Percentiles rank a stretch among this genome's conserved stretches.
Evolutionary conservation across 2,113 vertebrate species (phyloP).

Genomic region (Sarotherodon lohbergeri): DNA sequence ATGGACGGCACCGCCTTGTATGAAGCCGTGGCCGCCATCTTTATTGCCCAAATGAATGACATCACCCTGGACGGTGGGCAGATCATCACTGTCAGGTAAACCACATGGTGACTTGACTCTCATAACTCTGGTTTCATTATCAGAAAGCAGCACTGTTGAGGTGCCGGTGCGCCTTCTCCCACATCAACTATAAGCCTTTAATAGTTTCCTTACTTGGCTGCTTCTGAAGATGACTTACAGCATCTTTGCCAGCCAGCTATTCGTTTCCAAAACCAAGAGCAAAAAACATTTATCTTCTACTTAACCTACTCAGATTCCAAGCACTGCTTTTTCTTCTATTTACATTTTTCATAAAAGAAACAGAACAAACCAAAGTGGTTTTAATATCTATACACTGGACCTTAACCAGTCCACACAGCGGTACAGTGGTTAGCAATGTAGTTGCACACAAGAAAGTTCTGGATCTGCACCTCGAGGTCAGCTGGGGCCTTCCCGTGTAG

Average conservation of each 20-base stretch:
- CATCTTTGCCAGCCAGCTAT: not conserved
- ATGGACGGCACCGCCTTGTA: constrained; percentile 84
- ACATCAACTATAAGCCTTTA: not conserved
- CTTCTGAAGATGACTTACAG: not conserved
- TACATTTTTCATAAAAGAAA: not conserved
- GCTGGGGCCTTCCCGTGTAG: not conserved
- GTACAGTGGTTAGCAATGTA: not conserved
- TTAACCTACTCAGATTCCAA: not conserved
- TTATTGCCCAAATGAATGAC: constrained; percentile 83
- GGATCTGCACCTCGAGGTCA: not conserved
- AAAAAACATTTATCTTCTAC: not conserved
- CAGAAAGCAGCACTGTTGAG: not conserved
- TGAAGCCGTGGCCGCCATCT: constrained; percentile 83
- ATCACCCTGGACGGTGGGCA: constrained; percentile 76
- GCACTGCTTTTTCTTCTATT: not conserved
- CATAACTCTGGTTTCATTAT: not conserved
- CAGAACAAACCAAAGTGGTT: not conserved
- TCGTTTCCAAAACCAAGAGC: not conserved
- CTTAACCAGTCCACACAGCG: not conserved
- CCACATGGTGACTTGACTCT: not conserved
- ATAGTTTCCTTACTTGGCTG: not conserved
- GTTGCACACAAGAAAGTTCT: not conserved
- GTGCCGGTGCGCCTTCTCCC: not conserved
- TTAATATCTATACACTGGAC: not conserved
- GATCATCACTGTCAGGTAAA: constrained; percentile 80